phyloP scores from a whole-genome alignment of 2,888 invertebrate genomes.

The Tribolium freemani region DNA sequence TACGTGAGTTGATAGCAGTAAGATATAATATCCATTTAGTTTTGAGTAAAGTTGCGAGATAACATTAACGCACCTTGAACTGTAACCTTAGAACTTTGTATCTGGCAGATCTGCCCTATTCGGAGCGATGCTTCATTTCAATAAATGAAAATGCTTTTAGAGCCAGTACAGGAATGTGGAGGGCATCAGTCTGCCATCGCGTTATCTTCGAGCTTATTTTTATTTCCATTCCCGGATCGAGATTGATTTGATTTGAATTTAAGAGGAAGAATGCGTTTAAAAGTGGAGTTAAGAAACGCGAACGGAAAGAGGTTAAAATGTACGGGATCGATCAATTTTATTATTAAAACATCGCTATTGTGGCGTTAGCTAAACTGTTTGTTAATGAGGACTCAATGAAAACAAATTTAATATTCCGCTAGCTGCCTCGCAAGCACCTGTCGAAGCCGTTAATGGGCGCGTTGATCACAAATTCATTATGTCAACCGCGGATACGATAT shows the following conservation, averaged over 20 bases:
- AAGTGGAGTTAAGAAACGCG: conserved; percentile 18
- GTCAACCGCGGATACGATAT: conserved; percentile 59
- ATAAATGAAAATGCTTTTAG: conserved; percentile 45
- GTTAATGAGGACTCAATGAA: conserved; percentile 40
- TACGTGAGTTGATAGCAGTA: conserved; percentile 43
- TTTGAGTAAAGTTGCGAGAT: conserved; percentile 44
- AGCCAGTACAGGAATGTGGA: conserved; percentile 5
- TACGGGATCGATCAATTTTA: conserved; percentile 21
- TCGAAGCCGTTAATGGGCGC: conserved; percentile 57
- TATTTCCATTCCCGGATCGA: conserved; percentile 34
- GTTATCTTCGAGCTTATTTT: conserved; percentile 39
- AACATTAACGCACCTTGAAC: conserved; percentile 52
- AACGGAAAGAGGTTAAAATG: conserved; percentile 27
- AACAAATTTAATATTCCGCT: conserved; percentile 47
- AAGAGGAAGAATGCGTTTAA: conserved; percentile 35
- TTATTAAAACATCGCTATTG: conserved; percentile 31
- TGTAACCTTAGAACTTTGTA: conserved; percentile 47
- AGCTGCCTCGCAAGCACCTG: conserved; percentile 53
- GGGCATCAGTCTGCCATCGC: conserved; percentile 12
- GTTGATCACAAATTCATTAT: conserved; percentile 62
- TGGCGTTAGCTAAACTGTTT: conserved; percentile 43
- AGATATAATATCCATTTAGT: conserved; percentile 46
- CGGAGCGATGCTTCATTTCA: conserved; percentile 41
- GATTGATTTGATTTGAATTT: conserved; percentile 41
- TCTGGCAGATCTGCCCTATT: conserved; percentile 35